Evolutionary conservation across 2,797 vertebrate genomes (phyloP).

Genomic region (Neostethus bicornis): DNA sequence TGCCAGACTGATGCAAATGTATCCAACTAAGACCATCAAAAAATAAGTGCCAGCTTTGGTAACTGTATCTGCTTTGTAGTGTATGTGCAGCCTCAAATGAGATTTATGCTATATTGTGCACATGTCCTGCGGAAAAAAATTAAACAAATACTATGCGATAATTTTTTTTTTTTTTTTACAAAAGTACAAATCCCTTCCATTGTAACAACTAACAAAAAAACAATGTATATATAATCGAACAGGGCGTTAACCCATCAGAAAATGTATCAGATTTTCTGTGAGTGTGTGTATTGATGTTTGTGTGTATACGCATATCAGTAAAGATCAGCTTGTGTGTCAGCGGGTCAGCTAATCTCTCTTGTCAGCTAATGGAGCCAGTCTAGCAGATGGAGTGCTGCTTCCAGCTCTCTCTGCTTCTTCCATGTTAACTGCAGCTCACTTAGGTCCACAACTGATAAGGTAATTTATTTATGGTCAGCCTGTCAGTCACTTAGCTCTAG

Average conservation of each 20-base stretch:
- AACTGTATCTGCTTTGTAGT: too few relatives aligned
- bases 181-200: too few relatives aligned
- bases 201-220: too few relatives aligned
- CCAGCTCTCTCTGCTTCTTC: constrained; percentile 38
- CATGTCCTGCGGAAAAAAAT: too few relatives aligned
- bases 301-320: constrained; percentile 51
- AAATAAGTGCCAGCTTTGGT: too few relatives aligned
- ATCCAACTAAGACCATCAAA: too few relatives aligned
- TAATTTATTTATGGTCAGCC: constrained; percentile 35
- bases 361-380: constrained; percentile 69
- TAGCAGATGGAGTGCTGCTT: constrained; percentile 61
- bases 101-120: too few relatives aligned
- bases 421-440: constrained; percentile 51
- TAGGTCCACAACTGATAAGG: constrained; percentile 50
- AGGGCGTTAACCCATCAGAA: constrained; percentile 46
- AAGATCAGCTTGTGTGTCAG: constrained; percentile 68
- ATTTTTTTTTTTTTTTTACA: too few relatives aligned
- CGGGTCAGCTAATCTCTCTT: constrained; percentile 76
- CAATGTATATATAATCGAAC: constrained; percentile 43
- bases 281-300: constrained; percentile 32
- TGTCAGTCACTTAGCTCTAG: constrained; percentile 34
- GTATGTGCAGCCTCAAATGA: too few relatives aligned
- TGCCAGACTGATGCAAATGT: too few relatives aligned
- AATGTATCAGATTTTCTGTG: constrained; percentile 59
- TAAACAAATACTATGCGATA: too few relatives aligned